A percentile compares a stretch with the other conserved stretches of the same genome.
These are phyloP conservation scores for Tenualosa ilisha DNA, from an alignment of 2,797 vertebrate species.

Conservation along the genomic window DNA sequence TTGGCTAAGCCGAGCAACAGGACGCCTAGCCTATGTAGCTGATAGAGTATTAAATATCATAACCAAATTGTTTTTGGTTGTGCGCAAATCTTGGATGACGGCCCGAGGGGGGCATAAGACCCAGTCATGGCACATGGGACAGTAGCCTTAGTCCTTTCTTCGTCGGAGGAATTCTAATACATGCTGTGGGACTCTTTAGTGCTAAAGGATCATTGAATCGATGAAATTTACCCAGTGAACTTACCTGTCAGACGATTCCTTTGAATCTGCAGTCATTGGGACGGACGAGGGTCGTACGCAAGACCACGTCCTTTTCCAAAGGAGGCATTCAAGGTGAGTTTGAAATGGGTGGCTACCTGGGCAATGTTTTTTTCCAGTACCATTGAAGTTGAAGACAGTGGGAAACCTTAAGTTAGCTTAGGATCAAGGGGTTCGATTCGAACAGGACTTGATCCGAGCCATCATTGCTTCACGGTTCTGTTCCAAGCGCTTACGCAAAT, in stretches of 20 bases:
- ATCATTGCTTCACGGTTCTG: background rate
- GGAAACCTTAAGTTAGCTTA: no score
- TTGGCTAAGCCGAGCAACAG: background rate
- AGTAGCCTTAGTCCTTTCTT: background rate
- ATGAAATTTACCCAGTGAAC: background rate
- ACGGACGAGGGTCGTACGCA: background rate
- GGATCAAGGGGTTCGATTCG: background rate
- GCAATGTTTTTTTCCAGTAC: background rate
- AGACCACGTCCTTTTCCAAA: background rate
- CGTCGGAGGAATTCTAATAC: background rate
- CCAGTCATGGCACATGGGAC: slow-evolving; percentile 47
- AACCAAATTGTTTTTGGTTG: slow-evolving; percentile 18
- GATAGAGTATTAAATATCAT: background rate
- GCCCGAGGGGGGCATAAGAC: slow-evolving; percentile 44
- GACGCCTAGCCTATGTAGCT: background rate
- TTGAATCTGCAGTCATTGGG: background rate
- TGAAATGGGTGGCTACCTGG: background rate
- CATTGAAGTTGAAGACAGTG: no score
- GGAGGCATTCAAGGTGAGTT: background rate
- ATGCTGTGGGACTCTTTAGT: background rate
- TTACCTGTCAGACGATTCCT: background rate
- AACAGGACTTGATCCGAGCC: background rate
- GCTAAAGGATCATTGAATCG: background rate
- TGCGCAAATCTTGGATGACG: slow-evolving; percentile 34
- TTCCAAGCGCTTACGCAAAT: background rate